Evolutionary conservation across 2,888 invertebrate genomes (phyloP), one percentile per base, ranked within the genome.

Genomic region (Gari tellinella): DNA sequence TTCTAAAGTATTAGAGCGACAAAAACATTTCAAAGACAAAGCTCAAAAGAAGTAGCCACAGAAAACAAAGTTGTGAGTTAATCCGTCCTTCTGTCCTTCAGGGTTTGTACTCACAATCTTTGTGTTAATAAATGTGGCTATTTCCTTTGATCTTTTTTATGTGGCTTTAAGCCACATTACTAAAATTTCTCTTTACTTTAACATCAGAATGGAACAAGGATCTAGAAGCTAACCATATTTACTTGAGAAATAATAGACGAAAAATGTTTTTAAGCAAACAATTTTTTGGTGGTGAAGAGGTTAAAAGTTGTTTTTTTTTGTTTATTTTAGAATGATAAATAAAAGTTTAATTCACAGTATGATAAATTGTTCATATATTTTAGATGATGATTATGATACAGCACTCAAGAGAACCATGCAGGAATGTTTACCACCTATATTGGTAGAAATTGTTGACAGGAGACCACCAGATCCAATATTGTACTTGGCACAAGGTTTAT

Each of bases 391-490:
- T 21, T 79, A 79, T 65, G 64, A 64, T 15, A 57, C 51, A 37
- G 53, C 56, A 10, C 55, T 78, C 43, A 61, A 66, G 37, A 48
- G 56, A 55, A 46, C 65, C 38, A 72, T 78, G 78, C 53, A 69
- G 21, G 46, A 63, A 41, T 72, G 65, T 49, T 48, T 79, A 14
- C 72, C 79, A 5, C 51, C 58, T 15, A 72, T 75, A n/a, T 94
- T 98, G 85, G 96, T 97, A 65, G 97, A 97, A 93, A 96, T 98
- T 81, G 97, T 96, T 76, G 95, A 96, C 85, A 95, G 95, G 84
- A 95, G 97, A 82, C 98, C 97, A 5, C 94, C 94, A 82, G 97
- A 97, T 93, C 97, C 98, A 0, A 95, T 98, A 41, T 95, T 96
- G 43, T 97, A 96, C 91, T 94, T 98, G 72, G 96, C 97, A 12